These are phyloP conservation scores for Agrochola circellaris DNA, from an alignment of 2,888 invertebrate species.

Conservation along the genomic window DNA sequence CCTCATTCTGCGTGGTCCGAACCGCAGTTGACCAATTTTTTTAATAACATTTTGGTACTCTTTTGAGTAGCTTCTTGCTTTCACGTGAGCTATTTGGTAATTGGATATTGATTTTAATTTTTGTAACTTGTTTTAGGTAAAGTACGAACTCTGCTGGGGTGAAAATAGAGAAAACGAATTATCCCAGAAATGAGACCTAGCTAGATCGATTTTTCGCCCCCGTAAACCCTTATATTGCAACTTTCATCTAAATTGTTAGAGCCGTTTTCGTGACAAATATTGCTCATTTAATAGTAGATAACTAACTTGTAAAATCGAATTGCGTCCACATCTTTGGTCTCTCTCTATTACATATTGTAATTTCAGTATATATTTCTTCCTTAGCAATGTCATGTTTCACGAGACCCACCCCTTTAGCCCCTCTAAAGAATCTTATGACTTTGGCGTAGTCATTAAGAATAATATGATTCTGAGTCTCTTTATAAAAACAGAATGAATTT, in stretches of 20 bases:
- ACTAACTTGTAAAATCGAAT: not conserved
- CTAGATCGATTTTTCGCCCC: no score
- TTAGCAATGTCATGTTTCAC: not conserved
- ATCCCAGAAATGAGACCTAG: no score
- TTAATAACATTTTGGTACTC: conserved; percentile 2
- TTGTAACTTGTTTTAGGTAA: no score
- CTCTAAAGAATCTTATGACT: not conserved
- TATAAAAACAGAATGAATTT: not conserved
- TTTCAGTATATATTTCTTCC: not conserved
- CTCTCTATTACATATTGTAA: not conserved
- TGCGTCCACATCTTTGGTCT: not conserved
- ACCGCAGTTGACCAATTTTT: not conserved
- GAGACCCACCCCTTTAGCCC: not conserved
- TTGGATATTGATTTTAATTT: not conserved
- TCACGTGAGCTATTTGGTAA: not conserved
- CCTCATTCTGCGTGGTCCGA: no score
- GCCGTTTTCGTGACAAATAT: no score
- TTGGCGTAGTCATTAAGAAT: not conserved
- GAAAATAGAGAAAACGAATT: no score
- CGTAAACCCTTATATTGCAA: no score
- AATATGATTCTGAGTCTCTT: not conserved
- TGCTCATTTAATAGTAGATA: no score
- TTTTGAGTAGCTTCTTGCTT: conserved; percentile 9
- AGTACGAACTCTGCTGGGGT: no score
- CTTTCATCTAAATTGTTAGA: no score